Percentiles rank a stretch among this genome's conserved stretches.
phyloP scores from a whole-genome alignment of 2,888 invertebrate genomes.

The Ypsolopha sequella region DNA sequence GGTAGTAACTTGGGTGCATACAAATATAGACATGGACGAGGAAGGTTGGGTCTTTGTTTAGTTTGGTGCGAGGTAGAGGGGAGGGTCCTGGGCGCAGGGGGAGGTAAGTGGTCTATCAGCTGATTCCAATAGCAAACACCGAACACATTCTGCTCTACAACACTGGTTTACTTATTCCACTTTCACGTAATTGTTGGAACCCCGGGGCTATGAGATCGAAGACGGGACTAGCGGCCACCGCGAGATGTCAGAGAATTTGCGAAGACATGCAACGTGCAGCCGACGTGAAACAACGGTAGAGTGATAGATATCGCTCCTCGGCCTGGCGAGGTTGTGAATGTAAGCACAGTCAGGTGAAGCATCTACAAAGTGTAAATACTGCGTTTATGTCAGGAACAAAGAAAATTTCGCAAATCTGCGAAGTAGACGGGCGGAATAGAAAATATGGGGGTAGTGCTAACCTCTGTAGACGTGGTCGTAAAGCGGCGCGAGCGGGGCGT shows the following conservation, averaged over 20 bases:
- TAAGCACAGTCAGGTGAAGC: too few relatives aligned
- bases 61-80: conserved; percentile 25
- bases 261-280: neutral
- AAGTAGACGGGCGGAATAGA: conserved; percentile 38
- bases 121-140: neutral
- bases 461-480: conserved; percentile 77
- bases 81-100: conserved; percentile 15
- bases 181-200: conserved; percentile 1
- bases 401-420: conserved; percentile 25
- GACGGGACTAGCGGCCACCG: neutral
- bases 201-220: neutral
- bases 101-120: conserved; percentile 4
- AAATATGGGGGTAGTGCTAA: conserved; percentile 16
- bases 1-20: neutral
- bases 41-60: neutral
- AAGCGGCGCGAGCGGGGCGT: conserved; percentile 73
- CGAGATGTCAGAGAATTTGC: neutral
- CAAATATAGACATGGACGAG: neutral
- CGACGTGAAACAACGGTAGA: too few relatives aligned
- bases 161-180: neutral
- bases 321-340: too few relatives aligned
- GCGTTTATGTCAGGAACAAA: conserved; percentile 21
- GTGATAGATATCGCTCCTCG: too few relatives aligned
- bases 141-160: neutral
- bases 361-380: conserved; percentile 11